A percentile compares a stretch with the other conserved stretches of the same genome.
Evolutionary conservation across 2,113 vertebrate species (phyloP).

Genomic region (Gymnorhina tibicen): DNA sequence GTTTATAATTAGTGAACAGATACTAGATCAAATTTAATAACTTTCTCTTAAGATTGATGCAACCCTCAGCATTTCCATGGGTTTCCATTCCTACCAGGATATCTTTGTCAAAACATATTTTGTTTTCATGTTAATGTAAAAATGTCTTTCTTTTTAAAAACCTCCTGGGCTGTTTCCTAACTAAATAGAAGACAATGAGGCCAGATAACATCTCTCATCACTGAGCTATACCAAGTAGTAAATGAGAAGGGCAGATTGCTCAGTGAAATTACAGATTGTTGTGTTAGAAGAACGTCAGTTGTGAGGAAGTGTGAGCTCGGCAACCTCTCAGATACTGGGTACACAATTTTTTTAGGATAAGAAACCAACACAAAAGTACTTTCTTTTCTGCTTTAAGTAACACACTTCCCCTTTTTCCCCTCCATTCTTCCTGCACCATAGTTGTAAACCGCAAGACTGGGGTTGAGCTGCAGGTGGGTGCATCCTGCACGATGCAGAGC

Average conservation of each 20-base stretch:
- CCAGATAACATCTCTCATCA: neutral
- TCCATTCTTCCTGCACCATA: neutral
- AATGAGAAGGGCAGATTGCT: neutral
- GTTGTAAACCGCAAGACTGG: neutral
- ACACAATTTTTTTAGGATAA: neutral
- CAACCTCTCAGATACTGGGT: rapidly evolving
- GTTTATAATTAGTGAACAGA: neutral
- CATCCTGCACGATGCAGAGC: neutral
- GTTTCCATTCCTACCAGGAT: neutral
- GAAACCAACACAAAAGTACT: neutral
- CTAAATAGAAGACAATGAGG: neutral
- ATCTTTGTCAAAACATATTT: neutral
- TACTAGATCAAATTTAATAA: neutral
- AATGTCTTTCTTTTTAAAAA: neutral
- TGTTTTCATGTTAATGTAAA: neutral
- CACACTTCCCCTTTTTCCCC: too few species aligned
- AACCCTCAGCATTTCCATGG: neutral
- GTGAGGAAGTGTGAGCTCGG: neutral
- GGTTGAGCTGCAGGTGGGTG: neutral
- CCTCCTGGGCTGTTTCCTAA: neutral
- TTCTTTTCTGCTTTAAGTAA: neutral
- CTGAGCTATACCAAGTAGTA: neutral
- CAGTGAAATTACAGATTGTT: neutral
- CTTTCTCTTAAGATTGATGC: neutral
- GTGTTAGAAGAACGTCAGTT: neutral